Evolutionary conservation across 2,113 vertebrate genomes (phyloP).

Genomic region (Oceanodroma tethys): DNA sequence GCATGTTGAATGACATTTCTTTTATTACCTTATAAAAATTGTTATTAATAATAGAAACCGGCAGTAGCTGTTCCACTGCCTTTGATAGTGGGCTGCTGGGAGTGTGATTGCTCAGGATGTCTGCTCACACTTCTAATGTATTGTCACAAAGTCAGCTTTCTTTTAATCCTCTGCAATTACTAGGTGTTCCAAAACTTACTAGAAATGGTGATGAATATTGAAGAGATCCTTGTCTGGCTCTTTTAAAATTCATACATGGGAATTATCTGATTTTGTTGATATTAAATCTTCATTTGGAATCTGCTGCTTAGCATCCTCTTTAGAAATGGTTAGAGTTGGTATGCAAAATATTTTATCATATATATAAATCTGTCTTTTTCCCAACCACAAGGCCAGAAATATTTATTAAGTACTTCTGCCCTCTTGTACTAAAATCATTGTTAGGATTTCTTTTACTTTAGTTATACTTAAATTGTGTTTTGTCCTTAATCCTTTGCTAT

Average conservation of each 20-base stretch:
- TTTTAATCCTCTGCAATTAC: neutral
- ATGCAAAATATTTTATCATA: conserved; percentile 47
- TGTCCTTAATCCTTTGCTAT: neutral
- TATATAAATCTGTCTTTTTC: conserved; percentile 26
- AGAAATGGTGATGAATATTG: neutral
- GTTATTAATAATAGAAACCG: neutral
- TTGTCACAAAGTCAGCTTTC: neutral
- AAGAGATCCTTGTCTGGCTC: neutral
- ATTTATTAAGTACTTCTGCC: conserved; percentile 23
- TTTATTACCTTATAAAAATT: neutral
- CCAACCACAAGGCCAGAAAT: neutral
- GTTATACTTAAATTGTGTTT: neutral
- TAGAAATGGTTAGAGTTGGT: neutral
- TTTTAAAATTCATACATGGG: neutral
- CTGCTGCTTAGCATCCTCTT: conserved; percentile 1
- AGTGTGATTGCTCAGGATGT: neutral
- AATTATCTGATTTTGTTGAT: neutral
- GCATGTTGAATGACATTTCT: neutral
- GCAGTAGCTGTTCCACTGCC: neutral
- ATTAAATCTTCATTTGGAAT: conserved; percentile 30
- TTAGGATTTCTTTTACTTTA: conserved; percentile 9
- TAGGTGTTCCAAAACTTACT: neutral
- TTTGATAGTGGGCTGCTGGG: neutral
- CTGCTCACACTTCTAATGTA: neutral
- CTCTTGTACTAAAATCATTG: conserved; percentile 1